A percentile compares a stretch with the other conserved stretches of the same genome.
These are phyloP conservation scores for Chirona hameri DNA, from an alignment of 2,888 invertebrate genomes.

Conservation along the genomic window DNA sequence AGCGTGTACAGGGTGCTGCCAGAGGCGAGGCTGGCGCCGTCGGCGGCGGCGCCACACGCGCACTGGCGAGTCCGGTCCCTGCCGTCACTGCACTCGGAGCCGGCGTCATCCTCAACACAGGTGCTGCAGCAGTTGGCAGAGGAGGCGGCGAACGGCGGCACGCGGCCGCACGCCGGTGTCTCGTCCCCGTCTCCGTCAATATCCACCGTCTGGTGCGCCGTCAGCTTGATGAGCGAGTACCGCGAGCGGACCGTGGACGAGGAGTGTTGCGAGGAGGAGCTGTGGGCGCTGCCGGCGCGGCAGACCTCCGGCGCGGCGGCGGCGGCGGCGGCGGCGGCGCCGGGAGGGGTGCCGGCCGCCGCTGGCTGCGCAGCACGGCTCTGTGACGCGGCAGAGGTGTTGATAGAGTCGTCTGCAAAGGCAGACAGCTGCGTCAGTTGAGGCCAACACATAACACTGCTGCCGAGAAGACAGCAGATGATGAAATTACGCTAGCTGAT, in stretches of 20 bases:
- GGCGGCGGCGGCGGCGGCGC: slow-evolving; percentile 33
- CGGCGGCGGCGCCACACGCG: slow-evolving; percentile 36
- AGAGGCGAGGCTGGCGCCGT: slow-evolving; percentile 35
- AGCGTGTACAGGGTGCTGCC: slow-evolving; percentile 9
- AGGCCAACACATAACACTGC: no score
- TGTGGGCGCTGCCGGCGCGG: slow-evolving; percentile 41
- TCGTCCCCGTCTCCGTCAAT: slow-evolving; percentile 37
- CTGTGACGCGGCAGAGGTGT: background rate
- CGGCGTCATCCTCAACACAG: slow-evolving; percentile 39
- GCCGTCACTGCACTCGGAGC: slow-evolving; percentile 34
- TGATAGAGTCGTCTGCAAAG: no score
- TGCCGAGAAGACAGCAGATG: no score
- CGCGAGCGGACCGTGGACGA: slow-evolving; percentile 41
- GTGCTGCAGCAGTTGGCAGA: slow-evolving; percentile 40
- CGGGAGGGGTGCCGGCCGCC: slow-evolving; percentile 29
- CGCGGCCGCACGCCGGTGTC: slow-evolving; percentile 34
- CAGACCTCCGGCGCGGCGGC: slow-evolving; percentile 37
- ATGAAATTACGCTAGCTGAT: no score
- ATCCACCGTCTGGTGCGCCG: slow-evolving; percentile 38
- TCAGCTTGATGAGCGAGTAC: slow-evolving; percentile 38
- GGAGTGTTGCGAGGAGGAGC: slow-evolving; percentile 42
- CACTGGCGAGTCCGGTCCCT: slow-evolving; percentile 39
- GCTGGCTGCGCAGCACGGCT: slow-evolving; percentile 23
- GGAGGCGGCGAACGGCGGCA: slow-evolving; percentile 34
- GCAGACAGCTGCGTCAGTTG: background rate